Percentiles rank a stretch among this genome's conserved stretches.
These are phyloP conservation scores for Choreutis nemorana DNA, from an alignment of 2,888 invertebrate species.

Conservation along the genomic window DNA sequence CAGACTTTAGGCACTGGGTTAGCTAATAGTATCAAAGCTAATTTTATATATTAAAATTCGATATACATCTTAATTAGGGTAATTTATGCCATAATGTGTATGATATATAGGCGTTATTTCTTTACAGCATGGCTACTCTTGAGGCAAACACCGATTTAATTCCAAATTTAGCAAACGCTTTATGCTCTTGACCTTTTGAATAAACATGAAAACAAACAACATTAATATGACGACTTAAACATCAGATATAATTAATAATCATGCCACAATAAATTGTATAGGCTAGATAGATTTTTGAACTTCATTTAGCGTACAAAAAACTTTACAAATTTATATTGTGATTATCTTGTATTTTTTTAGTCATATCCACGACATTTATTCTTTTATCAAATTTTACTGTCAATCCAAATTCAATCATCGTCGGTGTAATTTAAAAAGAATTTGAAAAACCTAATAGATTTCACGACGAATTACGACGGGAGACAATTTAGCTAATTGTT, in stretches of 20 bases:
- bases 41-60: slow-evolving; percentile 30
- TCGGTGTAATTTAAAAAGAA: no score
- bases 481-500: no score
- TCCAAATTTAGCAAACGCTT: background rate
- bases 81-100: background rate
- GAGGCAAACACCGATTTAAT: no score
- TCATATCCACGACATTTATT: no score
- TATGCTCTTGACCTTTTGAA: slow-evolving; percentile 1
- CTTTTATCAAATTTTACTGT: slow-evolving; percentile 13
- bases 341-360: no score
- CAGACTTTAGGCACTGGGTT: slow-evolving; percentile 55
- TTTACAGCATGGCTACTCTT: no score
- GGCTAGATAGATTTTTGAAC: no score
- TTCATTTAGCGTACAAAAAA: no score
- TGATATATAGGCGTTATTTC: background rate
- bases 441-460: no score
- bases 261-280: no score
- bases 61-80: slow-evolving; percentile 38
- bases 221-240: background rate
- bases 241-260: slow-evolving; percentile 1
- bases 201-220: background rate
- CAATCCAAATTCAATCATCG: slow-evolving; percentile 3
- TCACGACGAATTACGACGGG: no score
- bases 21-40: slow-evolving; percentile 60
- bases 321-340: no score